A percentile compares a stretch with the other conserved stretches of the same genome.
These are phyloP conservation scores for Laupala kohalensis DNA, from an alignment of 1,140 invertebrate species.

Conservation along the genomic window DNA sequence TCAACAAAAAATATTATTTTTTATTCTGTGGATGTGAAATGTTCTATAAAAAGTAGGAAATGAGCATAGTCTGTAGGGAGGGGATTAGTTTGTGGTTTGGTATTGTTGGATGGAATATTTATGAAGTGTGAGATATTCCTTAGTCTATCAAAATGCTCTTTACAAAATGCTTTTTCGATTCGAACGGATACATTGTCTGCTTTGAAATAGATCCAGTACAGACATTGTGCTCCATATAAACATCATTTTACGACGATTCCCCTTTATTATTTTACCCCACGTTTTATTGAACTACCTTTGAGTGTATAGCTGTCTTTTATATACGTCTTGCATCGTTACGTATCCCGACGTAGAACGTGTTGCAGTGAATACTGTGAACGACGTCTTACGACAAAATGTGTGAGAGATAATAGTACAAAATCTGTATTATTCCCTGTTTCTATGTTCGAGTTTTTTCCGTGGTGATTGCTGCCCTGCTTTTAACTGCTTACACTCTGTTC, in stretches of 20 bases:
- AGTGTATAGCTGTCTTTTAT: neutral
- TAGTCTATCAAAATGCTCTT: too few relatives aligned
- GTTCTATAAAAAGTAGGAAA: too few relatives aligned
- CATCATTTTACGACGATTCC: neutral
- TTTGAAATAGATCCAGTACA: neutral
- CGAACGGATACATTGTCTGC: neutral
- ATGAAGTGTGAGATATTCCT: too few relatives aligned
- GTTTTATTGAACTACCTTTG: neutral
- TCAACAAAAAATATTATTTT: too few relatives aligned
- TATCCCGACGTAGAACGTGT: too few relatives aligned
- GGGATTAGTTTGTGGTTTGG: neutral
- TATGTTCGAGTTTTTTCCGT: neutral
- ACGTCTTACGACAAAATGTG: neutral
- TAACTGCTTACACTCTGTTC: too few relatives aligned
- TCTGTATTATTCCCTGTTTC: neutral
- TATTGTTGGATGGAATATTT: too few relatives aligned
- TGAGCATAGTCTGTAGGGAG: neutral
- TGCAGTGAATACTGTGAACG: too few relatives aligned
- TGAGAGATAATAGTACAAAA: neutral
- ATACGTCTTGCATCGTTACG: too few relatives aligned
- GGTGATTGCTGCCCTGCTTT: too few relatives aligned
- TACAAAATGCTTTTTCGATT: neutral
- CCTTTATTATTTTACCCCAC: neutral
- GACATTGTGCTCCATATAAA: neutral
- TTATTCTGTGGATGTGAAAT: too few relatives aligned